Percentiles rank a stretch among this genome's conserved stretches.
Evolutionary conservation across 2,797 vertebrate species (phyloP).

Genomic region (Trematomus bernacchii): DNA sequence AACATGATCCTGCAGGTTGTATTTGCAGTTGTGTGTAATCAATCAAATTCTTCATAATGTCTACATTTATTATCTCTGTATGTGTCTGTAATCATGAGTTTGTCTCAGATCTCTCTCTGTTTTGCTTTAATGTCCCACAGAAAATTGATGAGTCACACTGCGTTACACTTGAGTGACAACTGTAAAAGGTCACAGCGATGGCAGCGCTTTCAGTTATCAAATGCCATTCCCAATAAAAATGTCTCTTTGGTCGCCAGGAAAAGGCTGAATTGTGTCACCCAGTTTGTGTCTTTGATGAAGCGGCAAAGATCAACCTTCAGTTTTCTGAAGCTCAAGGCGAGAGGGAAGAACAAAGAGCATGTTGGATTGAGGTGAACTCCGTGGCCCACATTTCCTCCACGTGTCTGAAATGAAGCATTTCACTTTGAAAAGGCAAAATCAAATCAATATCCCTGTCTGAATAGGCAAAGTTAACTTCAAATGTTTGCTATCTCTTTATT

Average conservation of each 20-base stretch:
- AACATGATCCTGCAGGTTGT: too few species aligned
- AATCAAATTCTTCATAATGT: too few species aligned
- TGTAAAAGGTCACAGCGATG: constrained; percentile 59
- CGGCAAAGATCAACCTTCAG: constrained; percentile 59
- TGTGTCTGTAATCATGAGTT: constrained; percentile 19
- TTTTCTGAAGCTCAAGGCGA: constrained; percentile 45
- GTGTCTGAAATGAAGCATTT: constrained; percentile 33
- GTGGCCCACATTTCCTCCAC: constrained; percentile 14
- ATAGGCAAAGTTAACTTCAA: not conserved
- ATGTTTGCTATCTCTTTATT: constrained; percentile 16
- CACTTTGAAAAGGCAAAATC: constrained; percentile 27
- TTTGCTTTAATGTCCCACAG: constrained; percentile 18
- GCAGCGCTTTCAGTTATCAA: constrained; percentile 50
- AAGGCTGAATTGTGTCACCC: constrained; percentile 47
- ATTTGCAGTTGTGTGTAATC: too few species aligned
- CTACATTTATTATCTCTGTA: not conserved
- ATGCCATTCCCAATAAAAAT: constrained; percentile 56
- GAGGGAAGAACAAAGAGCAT: constrained; percentile 47
- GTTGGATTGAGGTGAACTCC: constrained; percentile 39
- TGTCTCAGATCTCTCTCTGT: constrained; percentile 6
- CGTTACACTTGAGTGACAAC: constrained; percentile 53
- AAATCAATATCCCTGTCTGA: constrained; percentile 27
- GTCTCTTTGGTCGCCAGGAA: constrained; percentile 48
- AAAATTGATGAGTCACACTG: constrained; percentile 41
- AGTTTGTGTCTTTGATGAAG: constrained; percentile 53